Conservation (phyloP, 2,113 vertebrate genomes). For the Colinus virginianus region DNA sequence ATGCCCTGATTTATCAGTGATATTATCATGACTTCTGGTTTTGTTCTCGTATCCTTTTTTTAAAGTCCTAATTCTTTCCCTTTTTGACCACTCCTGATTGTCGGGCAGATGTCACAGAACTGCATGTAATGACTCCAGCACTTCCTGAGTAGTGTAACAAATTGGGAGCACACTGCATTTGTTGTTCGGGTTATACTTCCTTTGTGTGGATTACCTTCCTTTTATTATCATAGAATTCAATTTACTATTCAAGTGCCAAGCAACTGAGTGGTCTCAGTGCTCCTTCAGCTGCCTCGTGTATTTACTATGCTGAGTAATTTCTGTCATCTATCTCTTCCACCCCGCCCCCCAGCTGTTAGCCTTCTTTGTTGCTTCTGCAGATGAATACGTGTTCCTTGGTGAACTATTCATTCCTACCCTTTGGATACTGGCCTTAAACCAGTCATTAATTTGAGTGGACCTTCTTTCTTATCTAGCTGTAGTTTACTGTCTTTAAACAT, state of each 20-base stretch:
- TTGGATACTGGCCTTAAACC: background rate
- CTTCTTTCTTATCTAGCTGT: background rate
- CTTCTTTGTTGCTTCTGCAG: background rate
- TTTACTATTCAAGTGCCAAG: background rate
- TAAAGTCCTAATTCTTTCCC: rapidly evolving
- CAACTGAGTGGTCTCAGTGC: background rate
- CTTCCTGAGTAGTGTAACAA: background rate
- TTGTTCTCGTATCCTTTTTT: background rate
- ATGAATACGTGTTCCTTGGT: background rate
- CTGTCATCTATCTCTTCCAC: background rate
- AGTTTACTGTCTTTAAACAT: background rate
- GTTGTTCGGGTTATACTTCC: background rate
- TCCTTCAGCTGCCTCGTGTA: background rate
- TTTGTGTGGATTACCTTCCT: background rate
- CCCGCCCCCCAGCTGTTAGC: background rate
- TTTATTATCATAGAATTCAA: background rate
- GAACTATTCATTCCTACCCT: background rate
- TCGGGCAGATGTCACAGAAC: background rate
- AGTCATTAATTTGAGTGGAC: background rate
- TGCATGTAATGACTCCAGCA: background rate
- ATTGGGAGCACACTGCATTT: background rate
- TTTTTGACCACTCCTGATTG: background rate
- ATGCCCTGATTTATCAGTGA: background rate
- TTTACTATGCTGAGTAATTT: background rate
- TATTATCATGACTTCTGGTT: background rate